Evolutionary conservation across 2,888 invertebrate genomes (phyloP).

Genomic region (Stegophylla sp.): DNA sequence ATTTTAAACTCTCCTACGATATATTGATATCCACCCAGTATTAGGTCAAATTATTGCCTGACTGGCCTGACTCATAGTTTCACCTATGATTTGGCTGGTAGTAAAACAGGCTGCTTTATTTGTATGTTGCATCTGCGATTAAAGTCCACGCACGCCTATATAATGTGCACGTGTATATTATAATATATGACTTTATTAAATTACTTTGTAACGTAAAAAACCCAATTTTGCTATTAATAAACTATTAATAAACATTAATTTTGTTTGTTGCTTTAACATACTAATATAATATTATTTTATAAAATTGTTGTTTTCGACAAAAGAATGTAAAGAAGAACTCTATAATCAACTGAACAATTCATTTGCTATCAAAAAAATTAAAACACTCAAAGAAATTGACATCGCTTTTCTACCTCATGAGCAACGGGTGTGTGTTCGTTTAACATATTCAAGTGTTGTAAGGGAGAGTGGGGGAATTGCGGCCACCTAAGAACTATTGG

Average conservation of each 20-base stretch:
- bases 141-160: no score
- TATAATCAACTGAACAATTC: conserved; percentile 98
- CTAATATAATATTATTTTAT: conserved; percentile 59
- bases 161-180: no score
- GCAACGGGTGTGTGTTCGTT: conserved; percentile 78
- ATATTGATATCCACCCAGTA: no score
- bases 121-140: no score
- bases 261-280: conserved; percentile 46
- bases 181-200: conserved; percentile 6
- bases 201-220: conserved; percentile 1
- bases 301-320: conserved; percentile 43
- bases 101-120: no score
- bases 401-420: conserved; percentile 98
- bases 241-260: conserved; percentile 16
- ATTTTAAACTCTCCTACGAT: no score
- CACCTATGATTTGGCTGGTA: no score
- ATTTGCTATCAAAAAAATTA: conserved; percentile 90
- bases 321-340: conserved; percentile 94
- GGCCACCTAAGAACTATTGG: no score
- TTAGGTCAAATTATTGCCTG: no score
- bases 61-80: no score
- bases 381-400: conserved; percentile 98
- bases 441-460: conserved; percentile 37
- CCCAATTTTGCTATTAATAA: conserved; percentile 20
- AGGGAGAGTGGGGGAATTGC: no score